phyloP scores from a whole-genome alignment of 2,113 vertebrate species.

The Strix uralensis region DNA sequence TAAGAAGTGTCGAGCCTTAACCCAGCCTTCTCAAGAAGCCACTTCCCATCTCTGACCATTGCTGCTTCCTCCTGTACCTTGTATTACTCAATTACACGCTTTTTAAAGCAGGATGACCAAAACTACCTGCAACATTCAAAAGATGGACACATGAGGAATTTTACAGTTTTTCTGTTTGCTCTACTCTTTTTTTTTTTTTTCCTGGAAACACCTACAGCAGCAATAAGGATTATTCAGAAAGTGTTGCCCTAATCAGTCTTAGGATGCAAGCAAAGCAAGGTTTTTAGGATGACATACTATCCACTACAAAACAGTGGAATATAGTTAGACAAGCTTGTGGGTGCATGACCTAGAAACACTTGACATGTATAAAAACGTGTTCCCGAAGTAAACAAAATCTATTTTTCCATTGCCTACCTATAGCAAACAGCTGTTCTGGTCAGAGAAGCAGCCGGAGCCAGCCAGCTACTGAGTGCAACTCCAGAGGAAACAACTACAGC shows the following conservation, averaged over 20 bases:
- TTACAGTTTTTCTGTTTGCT: not conserved
- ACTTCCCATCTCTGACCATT: not conserved
- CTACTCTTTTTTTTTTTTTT: not conserved
- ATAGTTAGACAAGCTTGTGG: not conserved
- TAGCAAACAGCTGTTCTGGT: not conserved
- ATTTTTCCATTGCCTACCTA: not conserved
- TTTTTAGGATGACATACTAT: not conserved
- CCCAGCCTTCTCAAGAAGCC: not conserved
- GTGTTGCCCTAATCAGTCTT: not conserved
- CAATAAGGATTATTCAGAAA: not conserved
- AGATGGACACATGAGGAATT: not conserved
- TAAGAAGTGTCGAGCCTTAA: not conserved
- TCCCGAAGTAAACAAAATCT: not conserved
- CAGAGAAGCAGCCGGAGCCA: not conserved
- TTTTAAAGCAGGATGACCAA: not conserved
- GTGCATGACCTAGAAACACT: not conserved
- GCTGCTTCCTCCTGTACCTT: not conserved
- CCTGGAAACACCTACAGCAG: not conserved
- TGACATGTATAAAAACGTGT: not conserved
- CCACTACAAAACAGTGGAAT: not conserved
- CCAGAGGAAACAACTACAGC: not conserved
- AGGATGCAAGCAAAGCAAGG: not conserved
- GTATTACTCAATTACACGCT: not conserved
- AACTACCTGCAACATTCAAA: not conserved
- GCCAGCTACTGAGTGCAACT: not conserved